Evolutionary conservation across 1,140 invertebrate species (phyloP).

Genomic region (Tribolium castaneum): DNA sequence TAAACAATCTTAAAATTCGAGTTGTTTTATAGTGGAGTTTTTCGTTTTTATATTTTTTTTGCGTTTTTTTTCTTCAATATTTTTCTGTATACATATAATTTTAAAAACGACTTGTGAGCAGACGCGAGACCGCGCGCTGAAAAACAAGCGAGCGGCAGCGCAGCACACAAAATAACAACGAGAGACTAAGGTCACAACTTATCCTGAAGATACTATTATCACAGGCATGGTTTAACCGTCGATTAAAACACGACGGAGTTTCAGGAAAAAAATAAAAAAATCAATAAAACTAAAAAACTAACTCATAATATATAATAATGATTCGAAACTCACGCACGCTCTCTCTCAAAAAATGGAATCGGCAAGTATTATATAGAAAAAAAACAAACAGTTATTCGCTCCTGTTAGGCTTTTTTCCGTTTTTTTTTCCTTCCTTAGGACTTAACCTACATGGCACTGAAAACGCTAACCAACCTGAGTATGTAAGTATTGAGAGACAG

Average conservation of each 20-base stretch:
- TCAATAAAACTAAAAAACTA: conserved; percentile 24
- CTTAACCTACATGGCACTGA: conserved; percentile 45
- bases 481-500: conserved; percentile 45
- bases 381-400: conserved; percentile 55
- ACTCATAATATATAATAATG: neutral
- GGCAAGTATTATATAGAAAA: conserved; percentile 50
- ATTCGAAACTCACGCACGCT: conserved; percentile 37
- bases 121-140: conserved; percentile 42
- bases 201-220: conserved; percentile 69
- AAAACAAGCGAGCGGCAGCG: conserved; percentile 50
- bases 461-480: conserved; percentile 59
- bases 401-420: conserved; percentile 49
- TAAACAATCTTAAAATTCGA: conserved; percentile 63
- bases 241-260: conserved; percentile 48
- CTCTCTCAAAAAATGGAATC: conserved; percentile 49
- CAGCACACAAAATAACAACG: conserved; percentile 64
- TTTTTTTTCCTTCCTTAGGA: conserved; percentile 22
- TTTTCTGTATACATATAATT: conserved; percentile 64
- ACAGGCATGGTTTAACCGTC: conserved; percentile 64
- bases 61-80: conserved; percentile 52
- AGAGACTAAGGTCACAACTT: conserved; percentile 67
- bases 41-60: conserved; percentile 49
- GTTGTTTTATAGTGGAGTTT: conserved; percentile 51
- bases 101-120: conserved; percentile 61
- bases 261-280: conserved; percentile 47